These are phyloP conservation scores for Plutomurus gul DNA, from an alignment of 1,140 invertebrate species.

Conservation along the genomic window DNA sequence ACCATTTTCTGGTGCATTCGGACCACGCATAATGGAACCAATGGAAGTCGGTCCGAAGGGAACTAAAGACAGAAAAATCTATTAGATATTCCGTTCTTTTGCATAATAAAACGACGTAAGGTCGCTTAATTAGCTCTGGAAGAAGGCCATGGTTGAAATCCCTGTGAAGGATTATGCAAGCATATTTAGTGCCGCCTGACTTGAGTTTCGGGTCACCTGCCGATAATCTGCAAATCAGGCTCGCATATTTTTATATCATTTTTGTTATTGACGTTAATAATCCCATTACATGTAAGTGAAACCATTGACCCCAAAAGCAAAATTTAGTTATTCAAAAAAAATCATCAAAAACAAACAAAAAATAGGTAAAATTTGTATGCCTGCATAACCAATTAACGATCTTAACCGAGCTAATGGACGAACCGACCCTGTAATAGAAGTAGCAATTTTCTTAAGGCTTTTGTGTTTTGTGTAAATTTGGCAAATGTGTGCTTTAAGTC, in stretches of 20 bases:
- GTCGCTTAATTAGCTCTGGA: slow-evolving; percentile 46
- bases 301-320: slow-evolving; percentile 9
- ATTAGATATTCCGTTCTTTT: slow-evolving; percentile 37
- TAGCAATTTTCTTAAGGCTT: slow-evolving; percentile 36
- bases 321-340: background rate
- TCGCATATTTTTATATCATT: slow-evolving; percentile 1
- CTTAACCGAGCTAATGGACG: slow-evolving; percentile 41
- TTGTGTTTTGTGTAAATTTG: slow-evolving; percentile 35
- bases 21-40: too few relatives aligned
- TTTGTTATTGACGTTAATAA: slow-evolving; percentile 13
- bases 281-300: background rate
- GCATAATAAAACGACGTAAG: slow-evolving; percentile 39
- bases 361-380: slow-evolving; percentile 25
- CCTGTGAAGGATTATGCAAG: slow-evolving; percentile 54
- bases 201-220: slow-evolving; percentile 9
- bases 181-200: slow-evolving; percentile 35
- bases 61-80: slow-evolving; percentile 46
- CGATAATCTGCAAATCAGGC: slow-evolving; percentile 6
- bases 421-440: slow-evolving; percentile 47
- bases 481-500: slow-evolving; percentile 24
- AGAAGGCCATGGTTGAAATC: slow-evolving; percentile 38
- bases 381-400: slow-evolving; percentile 49
- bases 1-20: too few relatives aligned
- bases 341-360: background rate
- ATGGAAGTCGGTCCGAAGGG: background rate